phyloP scores from a whole-genome alignment of 2,797 vertebrate species.

The Monodelphis domestica region DNA sequence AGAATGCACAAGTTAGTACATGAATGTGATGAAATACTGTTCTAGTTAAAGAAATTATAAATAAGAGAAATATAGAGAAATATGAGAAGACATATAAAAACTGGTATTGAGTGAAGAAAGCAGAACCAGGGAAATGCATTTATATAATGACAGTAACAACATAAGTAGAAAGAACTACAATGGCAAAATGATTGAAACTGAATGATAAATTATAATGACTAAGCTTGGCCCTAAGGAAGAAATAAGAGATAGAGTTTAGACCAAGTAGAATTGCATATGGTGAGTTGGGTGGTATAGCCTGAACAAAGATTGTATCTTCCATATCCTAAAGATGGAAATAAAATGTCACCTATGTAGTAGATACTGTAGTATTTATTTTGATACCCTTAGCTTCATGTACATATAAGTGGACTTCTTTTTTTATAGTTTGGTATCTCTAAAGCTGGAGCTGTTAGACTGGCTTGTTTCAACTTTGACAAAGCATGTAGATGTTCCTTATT shows the following conservation, averaged over 20 bases:
- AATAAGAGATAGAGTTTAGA: not conserved
- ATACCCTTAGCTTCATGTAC: no score
- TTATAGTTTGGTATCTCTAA: no score
- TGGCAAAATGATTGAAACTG: not conserved
- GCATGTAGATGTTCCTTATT: no score
- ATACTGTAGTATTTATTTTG: no score
- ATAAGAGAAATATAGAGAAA: not conserved
- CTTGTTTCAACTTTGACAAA: no score
- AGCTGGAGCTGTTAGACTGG: no score
- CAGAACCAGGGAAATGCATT: not conserved
- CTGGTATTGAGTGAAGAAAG: not conserved
- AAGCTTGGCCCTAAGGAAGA: not conserved
- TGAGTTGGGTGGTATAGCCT: not conserved
- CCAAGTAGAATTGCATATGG: not conserved
- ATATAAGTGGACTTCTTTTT: no score
- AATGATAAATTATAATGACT: not conserved
- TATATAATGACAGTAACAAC: not conserved
- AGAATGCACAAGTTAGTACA: not conserved
- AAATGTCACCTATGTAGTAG: no score
- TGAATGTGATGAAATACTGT: not conserved
- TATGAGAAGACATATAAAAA: not conserved
- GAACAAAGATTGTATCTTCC: no score
- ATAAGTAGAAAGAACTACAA: not conserved
- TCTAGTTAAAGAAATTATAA: not conserved
- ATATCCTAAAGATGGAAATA: not conserved